These are phyloP conservation scores for Brachionichthys hirsutus DNA, from an alignment of 2,113 vertebrate species.

Conservation along the genomic window DNA sequence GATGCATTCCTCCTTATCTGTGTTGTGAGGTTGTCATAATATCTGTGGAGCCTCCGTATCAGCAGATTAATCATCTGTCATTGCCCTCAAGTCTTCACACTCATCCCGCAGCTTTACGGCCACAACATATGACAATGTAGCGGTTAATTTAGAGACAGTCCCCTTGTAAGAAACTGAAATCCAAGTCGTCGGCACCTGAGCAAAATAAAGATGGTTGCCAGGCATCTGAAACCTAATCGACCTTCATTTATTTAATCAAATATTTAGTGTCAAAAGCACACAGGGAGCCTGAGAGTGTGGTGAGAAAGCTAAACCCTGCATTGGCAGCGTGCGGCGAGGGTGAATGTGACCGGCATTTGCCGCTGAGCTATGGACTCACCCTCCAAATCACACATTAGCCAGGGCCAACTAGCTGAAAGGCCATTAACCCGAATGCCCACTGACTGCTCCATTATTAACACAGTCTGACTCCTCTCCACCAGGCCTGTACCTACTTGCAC, in stretches of 20 bases:
- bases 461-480: conserved; percentile 69
- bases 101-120: conserved; percentile 51
- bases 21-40: conserved; percentile 54
- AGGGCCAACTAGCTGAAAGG: conserved; percentile 70
- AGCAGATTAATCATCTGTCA: conserved; percentile 67
- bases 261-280: conserved; percentile 68
- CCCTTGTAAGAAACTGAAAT: conserved; percentile 52
- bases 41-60: conserved; percentile 56
- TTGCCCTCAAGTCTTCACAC: conserved; percentile 46
- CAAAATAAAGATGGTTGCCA: conserved; percentile 28
- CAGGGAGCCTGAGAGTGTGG: conserved; percentile 53
- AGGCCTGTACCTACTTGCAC: conserved; percentile 67
- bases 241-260: conserved; percentile 72
- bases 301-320: conserved; percentile 31
- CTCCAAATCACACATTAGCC: conserved; percentile 79
- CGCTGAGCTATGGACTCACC: conserved; percentile 62
- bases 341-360: conserved; percentile 64
- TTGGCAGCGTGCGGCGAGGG: conserved; percentile 51
- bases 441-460: conserved; percentile 78
- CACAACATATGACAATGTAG: conserved; percentile 51
- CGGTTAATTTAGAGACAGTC: conserved; percentile 49
- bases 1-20: conserved; percentile 56
- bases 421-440: conserved; percentile 79
- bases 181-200: conserved; percentile 35
- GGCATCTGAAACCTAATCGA: conserved; percentile 63